A percentile compares a stretch with the other conserved stretches of the same genome.
Conservation (phyloP, 2,888 invertebrate species). For the Caenorhabditis virilis region DNA sequence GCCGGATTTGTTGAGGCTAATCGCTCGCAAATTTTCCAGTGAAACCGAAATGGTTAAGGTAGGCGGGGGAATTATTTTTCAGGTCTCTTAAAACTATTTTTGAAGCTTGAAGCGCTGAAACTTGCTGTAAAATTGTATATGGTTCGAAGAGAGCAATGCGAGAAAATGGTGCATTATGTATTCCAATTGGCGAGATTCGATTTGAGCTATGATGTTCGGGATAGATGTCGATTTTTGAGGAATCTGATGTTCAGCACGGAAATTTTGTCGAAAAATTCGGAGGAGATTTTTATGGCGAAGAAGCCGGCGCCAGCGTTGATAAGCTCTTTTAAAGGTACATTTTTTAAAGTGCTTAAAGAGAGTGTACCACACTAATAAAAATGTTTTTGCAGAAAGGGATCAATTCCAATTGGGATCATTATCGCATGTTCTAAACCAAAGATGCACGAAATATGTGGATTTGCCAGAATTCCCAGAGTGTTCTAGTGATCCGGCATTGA, state of each 20-base stretch:
- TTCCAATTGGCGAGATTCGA: conserved; percentile 93
- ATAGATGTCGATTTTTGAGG: conserved; percentile 83
- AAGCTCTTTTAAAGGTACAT: conserved; percentile 74
- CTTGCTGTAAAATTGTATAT: conserved; percentile 90
- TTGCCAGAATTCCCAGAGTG: conserved; percentile 82
- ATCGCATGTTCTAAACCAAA: conserved; percentile 87
- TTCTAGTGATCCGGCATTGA: conserved; percentile 38
- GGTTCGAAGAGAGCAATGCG: conserved; percentile 84
- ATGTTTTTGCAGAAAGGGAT: conserved; percentile 77
- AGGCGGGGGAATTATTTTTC: background rate
- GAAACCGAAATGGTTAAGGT: conserved; percentile 73
- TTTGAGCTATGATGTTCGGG: conserved; percentile 94
- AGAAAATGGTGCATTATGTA: conserved; percentile 87
- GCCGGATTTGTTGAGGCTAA: conserved; percentile 85
- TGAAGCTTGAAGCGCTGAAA: conserved; percentile 84
- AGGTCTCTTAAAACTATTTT: background rate
- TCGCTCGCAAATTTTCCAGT: conserved; percentile 84
- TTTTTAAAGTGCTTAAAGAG: too few relatives aligned
- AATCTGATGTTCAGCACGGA: conserved; percentile 77
- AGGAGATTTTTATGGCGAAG: conserved; percentile 84
- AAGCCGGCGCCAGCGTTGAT: conserved; percentile 91
- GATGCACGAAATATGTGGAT: conserved; percentile 85
- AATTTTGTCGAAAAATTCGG: conserved; percentile 72
- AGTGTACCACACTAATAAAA: too few relatives aligned
- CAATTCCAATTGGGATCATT: conserved; percentile 90